Percentiles rank a stretch among this genome's conserved stretches.
These are phyloP conservation scores for Drosophila testacea DNA, from an alignment of 2,888 invertebrate genomes.

Conservation along the genomic window DNA sequence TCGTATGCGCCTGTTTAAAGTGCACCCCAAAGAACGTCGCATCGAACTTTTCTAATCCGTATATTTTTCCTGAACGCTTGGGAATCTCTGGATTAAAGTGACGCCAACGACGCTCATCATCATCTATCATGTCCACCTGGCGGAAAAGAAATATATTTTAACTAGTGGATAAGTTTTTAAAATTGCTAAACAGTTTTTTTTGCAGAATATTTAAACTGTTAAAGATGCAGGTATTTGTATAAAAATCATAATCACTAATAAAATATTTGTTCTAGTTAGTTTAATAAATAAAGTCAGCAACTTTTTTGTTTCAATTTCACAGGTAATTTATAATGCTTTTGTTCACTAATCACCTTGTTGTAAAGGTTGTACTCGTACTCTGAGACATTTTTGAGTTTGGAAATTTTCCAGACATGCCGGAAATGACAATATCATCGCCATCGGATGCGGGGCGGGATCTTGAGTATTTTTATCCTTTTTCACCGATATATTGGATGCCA, in stretches of 20 bases:
- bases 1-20: constrained; percentile 90
- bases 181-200: background rate
- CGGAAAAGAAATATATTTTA: too few relatives aligned
- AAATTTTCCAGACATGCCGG: constrained; percentile 88
- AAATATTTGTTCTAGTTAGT: too few relatives aligned
- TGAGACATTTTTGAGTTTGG: constrained; percentile 88
- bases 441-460: constrained; percentile 82
- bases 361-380: constrained; percentile 88
- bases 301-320: too few relatives aligned
- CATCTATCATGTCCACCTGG: constrained; percentile 93
- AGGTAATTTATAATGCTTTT: too few relatives aligned
- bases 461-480: constrained; percentile 75
- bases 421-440: constrained; percentile 87
- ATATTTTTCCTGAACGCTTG: constrained; percentile 90
- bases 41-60: constrained; percentile 90
- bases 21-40: constrained; percentile 91
- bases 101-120: constrained; percentile 91
- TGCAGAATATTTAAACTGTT: too few relatives aligned
- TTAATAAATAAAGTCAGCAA: too few relatives aligned
- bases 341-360: constrained; percentile 85
- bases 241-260: too few relatives aligned
- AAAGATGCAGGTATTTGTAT: too few relatives aligned
- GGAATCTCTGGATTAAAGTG: constrained; percentile 91
- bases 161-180: background rate
- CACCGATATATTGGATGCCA: constrained; percentile 41